These are phyloP conservation scores for Limenitis camilla DNA, from an alignment of 2,888 invertebrate genomes.

Conservation along the genomic window DNA sequence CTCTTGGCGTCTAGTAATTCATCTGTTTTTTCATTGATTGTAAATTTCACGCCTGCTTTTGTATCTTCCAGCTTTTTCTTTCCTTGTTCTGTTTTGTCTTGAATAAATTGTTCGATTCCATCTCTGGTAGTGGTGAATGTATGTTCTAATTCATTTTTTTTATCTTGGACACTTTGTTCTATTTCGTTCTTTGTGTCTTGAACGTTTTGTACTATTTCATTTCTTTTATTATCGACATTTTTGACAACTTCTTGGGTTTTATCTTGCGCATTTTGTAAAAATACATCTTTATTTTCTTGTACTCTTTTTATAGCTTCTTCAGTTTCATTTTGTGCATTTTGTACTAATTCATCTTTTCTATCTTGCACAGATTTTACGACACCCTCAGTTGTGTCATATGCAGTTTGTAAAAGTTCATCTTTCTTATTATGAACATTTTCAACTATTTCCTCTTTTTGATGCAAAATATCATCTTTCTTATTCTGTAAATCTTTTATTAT, in stretches of 20 bases:
- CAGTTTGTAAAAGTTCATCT: slow-evolving; percentile 30
- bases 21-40: slow-evolving; percentile 28
- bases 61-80: slow-evolving; percentile 25
- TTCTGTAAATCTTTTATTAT: slow-evolving; percentile 10
- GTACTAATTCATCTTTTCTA: slow-evolving; percentile 24
- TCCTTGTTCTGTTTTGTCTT: slow-evolving; percentile 27
- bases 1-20: slow-evolving; percentile 29
- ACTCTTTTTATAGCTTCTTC: slow-evolving; percentile 27
- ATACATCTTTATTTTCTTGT: slow-evolving; percentile 23
- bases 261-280: slow-evolving; percentile 15
- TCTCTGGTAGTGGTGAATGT: slow-evolving; percentile 36
- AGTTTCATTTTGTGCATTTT: slow-evolving; percentile 27
- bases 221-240: slow-evolving; percentile 18
- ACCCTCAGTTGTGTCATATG: slow-evolving; percentile 18
- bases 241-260: slow-evolving; percentile 5
- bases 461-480: slow-evolving; percentile 24
- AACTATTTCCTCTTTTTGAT: not conserved
- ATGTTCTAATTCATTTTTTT: slow-evolving; percentile 34
- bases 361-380: no score
- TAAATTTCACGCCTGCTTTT: slow-evolving; percentile 23
- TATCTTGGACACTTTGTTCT: slow-evolving; percentile 26
- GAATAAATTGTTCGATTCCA: slow-evolving; percentile 26
- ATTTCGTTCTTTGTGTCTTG: slow-evolving; percentile 26
- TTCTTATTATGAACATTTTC: slow-evolving; percentile 25
- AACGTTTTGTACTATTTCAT: slow-evolving; percentile 31